phyloP scores from a whole-genome alignment of 2,888 invertebrate species.

The Melanargia galathea region DNA sequence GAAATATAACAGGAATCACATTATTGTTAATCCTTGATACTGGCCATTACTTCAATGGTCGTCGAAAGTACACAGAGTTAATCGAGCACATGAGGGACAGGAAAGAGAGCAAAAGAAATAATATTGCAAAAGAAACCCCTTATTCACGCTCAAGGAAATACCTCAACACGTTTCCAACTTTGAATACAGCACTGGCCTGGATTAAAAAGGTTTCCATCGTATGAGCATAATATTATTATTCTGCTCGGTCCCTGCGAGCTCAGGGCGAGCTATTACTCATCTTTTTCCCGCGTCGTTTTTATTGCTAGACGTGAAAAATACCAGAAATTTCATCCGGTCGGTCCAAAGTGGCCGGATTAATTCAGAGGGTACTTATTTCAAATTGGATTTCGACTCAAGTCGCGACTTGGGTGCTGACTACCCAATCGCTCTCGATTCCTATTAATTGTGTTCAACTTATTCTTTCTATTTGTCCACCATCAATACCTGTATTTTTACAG shows the following conservation, averaged over 20 bases:
- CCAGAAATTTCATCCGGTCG: conserved; percentile 80
- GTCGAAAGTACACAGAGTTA: too few species aligned
- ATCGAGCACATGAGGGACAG: background rate
- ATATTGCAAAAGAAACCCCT: conserved; percentile 23
- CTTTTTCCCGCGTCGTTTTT: conserved; percentile 76
- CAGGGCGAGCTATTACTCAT: conserved; percentile 76
- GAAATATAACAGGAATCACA: too few species aligned
- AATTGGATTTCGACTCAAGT: conserved; percentile 76
- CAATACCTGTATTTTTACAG: background rate
- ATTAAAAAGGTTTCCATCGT: conserved; percentile 72
- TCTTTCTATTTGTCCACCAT: conserved; percentile 24
- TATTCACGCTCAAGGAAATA: conserved; percentile 22
- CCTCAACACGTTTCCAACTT: conserved; percentile 40
- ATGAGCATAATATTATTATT: conserved; percentile 76
- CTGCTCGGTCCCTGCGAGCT: conserved; percentile 71
- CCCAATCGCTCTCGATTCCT: conserved; percentile 66
- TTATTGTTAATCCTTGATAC: too few species aligned
- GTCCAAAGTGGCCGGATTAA: conserved; percentile 79
- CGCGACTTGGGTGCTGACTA: conserved; percentile 59
- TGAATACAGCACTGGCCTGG: conserved; percentile 55
- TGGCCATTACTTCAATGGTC: too few species aligned
- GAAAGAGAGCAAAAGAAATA: conserved; percentile 7
- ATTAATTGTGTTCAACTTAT: conserved; percentile 65
- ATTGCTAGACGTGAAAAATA: conserved; percentile 81
- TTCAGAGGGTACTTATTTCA: conserved; percentile 81